These are phyloP conservation scores for Schmidtea mediterranea DNA, from an alignment of 1,140 invertebrate species.

Conservation along the genomic window DNA sequence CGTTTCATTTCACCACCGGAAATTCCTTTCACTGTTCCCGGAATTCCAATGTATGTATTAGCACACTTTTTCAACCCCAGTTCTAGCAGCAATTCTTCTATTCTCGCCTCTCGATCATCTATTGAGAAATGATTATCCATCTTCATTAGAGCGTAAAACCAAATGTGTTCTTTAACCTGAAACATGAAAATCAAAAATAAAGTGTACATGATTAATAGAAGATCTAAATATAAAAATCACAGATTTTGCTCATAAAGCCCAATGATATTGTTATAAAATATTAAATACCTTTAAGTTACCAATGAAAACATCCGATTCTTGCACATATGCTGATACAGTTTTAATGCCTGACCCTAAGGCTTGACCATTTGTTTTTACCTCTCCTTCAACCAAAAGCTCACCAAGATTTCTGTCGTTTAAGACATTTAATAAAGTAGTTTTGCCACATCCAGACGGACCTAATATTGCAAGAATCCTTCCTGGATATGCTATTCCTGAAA, in stretches of 20 bases:
- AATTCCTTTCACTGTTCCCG: conserved; percentile 58
- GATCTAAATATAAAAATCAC: too few relatives aligned
- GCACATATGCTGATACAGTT: too few relatives aligned
- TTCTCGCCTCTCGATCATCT: conserved; percentile 32
- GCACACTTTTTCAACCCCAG: conserved; percentile 56
- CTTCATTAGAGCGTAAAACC: background rate
- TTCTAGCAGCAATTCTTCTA: conserved; percentile 45
- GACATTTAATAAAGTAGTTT: conserved; percentile 40
- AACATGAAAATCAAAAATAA: too few relatives aligned
- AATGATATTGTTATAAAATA: too few relatives aligned
- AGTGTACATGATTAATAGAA: too few relatives aligned
- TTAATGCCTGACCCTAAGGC: too few relatives aligned
- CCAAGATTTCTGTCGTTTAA: conserved; percentile 22
- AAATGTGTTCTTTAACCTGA: too few relatives aligned
- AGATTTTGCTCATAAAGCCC: too few relatives aligned
- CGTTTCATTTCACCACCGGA: conserved; percentile 74
- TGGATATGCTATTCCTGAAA: conserved; percentile 18
- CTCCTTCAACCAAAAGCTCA: too few relatives aligned
- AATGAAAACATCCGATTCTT: too few relatives aligned
- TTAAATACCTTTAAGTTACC: too few relatives aligned
- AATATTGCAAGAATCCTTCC: conserved; percentile 52
- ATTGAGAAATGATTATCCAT: conserved; percentile 14
- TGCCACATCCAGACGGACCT: conserved; percentile 66
- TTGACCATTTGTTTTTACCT: too few relatives aligned
- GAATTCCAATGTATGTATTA: conserved; percentile 82